Percentiles rank a stretch among this genome's conserved stretches.
These are phyloP conservation scores for Thelaira solivaga DNA, from an alignment of 2,888 invertebrate species.

Conservation along the genomic window DNA sequence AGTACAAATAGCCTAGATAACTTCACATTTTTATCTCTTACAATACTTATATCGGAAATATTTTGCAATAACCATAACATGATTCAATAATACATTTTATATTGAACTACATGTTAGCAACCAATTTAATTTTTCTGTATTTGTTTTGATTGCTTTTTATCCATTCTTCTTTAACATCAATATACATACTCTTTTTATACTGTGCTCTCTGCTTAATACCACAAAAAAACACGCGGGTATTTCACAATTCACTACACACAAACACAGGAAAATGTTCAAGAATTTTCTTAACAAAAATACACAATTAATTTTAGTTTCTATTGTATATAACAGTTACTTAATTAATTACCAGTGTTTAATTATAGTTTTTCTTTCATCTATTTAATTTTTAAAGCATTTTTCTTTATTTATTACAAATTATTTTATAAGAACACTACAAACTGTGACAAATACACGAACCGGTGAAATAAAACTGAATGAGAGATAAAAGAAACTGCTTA, in stretches of 20 bases:
- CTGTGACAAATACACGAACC: conserved; percentile 42
- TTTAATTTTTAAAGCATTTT: conserved; percentile 1
- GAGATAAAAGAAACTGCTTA: conserved; percentile 2
- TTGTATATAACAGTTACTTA: neutral
- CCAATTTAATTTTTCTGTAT: neutral
- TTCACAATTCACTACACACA: conserved; percentile 13
- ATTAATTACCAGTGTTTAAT: neutral
- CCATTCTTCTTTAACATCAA: neutral
- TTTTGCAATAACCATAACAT: too few species aligned
- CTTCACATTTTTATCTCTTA: too few species aligned
- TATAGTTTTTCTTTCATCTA: neutral
- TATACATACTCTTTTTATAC: conserved; percentile 2
- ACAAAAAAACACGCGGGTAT: conserved; percentile 41
- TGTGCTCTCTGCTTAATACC: conserved; percentile 1
- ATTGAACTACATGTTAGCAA: neutral
- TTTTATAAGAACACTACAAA: conserved; percentile 19
- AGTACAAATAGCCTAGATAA: too few species aligned
- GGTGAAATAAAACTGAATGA: conserved; percentile 50
- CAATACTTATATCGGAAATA: too few species aligned
- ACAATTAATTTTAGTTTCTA: neutral
- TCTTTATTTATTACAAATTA: neutral
- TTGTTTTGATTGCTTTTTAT: conserved; percentile 39
- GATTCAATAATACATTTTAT: too few species aligned
- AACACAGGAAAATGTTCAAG: neutral
- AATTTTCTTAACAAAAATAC: neutral